Conservation (phyloP, 2,888 invertebrate genomes). For the Andrena bicolor region DNA sequence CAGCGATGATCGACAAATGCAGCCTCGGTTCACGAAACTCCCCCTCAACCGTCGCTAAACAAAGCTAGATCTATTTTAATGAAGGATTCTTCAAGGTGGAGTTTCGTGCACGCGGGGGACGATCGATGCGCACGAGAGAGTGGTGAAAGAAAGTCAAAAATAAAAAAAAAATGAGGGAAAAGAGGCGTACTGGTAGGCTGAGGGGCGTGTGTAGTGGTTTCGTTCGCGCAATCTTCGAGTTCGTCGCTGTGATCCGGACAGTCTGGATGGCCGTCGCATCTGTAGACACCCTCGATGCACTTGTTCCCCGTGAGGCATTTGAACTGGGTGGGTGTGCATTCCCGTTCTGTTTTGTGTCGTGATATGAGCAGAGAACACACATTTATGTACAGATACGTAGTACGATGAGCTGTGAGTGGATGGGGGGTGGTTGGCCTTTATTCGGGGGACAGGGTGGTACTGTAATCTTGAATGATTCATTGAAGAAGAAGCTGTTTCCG, state of each 20-base stretch:
- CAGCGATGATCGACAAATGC: background rate
- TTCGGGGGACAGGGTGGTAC: background rate
- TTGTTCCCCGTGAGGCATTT: constrained; percentile 86
- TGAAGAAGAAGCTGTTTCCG: background rate
- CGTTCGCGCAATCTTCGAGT: constrained; percentile 81
- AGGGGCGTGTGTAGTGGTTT: constrained; percentile 78
- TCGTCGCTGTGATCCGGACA: constrained; percentile 87
- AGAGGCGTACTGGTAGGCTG: constrained; percentile 81
- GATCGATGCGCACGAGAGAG: background rate
- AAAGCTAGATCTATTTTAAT: background rate
- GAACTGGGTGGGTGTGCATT: constrained; percentile 86
- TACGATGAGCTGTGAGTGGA: constrained; percentile 18
- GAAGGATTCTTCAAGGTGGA: background rate
- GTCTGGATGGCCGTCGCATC: constrained; percentile 87
- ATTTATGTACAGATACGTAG: constrained; percentile 59
- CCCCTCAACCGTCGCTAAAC: background rate
- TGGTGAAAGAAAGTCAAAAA: constrained; percentile 24
- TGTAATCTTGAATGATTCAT: background rate
- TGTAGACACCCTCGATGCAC: constrained; percentile 85
- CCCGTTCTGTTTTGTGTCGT: constrained; percentile 80
- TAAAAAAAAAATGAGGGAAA: constrained; percentile 45
- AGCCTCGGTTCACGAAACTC: background rate
- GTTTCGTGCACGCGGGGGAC: background rate
- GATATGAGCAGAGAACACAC: constrained; percentile 74
- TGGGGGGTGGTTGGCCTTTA: background rate